Conservation (phyloP, 1,140 invertebrate species). For the Proctacanthus coquilletti region DNA sequence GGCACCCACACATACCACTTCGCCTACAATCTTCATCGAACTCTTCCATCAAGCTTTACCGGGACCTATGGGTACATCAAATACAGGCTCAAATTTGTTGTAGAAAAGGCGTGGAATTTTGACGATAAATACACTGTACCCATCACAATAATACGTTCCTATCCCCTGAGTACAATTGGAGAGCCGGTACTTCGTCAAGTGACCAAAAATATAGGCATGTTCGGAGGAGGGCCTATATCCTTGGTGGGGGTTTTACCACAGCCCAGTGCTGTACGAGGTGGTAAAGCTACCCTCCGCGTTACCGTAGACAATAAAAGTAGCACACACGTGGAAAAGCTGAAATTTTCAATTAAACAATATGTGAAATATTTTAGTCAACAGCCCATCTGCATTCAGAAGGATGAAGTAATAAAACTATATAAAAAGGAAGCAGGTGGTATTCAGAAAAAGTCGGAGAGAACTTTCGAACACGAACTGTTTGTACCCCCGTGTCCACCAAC, state of each 20-base stretch:
- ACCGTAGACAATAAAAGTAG: slow-evolving; percentile 25
- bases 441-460: slow-evolving; percentile 25
- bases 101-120: slow-evolving; percentile 24
- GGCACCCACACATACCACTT: slow-evolving; percentile 24
- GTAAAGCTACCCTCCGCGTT: slow-evolving; percentile 23
- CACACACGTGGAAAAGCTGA: slow-evolving; percentile 25
- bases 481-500: slow-evolving; percentile 21
- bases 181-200: slow-evolving; percentile 17
- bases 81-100: slow-evolving; percentile 26
- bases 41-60: slow-evolving; percentile 21
- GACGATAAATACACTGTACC: slow-evolving; percentile 24
- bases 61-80: slow-evolving; percentile 26
- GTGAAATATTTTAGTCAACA: slow-evolving; percentile 23
- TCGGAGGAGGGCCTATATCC: slow-evolving; percentile 23
- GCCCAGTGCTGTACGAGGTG: slow-evolving; percentile 20
- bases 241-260: slow-evolving; percentile 21
- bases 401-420: slow-evolving; percentile 20
- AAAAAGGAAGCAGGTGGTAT: slow-evolving; percentile 26
- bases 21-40: slow-evolving; percentile 14
- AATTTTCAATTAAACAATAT: slow-evolving; percentile 20
- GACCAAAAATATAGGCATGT: slow-evolving; percentile 16
- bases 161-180: slow-evolving; percentile 15
- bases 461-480: slow-evolving; percentile 24
- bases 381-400: slow-evolving; percentile 19
- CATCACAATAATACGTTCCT: slow-evolving; percentile 19